phyloP scores from a whole-genome alignment of 2,888 invertebrate genomes.

The Pinctada fucata region DNA sequence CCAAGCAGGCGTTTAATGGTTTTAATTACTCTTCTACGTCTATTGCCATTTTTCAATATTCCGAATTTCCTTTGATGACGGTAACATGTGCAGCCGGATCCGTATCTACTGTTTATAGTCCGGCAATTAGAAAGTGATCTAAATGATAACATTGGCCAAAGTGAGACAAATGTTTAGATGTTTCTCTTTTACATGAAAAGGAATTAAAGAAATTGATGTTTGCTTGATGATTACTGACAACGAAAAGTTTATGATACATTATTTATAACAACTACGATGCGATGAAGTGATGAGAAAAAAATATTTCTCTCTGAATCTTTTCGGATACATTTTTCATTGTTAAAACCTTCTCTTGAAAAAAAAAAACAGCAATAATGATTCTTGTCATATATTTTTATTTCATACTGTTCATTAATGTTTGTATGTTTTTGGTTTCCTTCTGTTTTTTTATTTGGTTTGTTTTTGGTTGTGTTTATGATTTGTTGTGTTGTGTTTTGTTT shows the following conservation, averaged over 20 bases:
- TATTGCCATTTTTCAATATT: neutral
- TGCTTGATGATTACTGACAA: neutral
- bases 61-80: conserved; percentile 1
- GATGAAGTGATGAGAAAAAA: too few species aligned
- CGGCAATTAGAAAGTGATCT: neutral
- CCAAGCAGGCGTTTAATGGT: neutral
- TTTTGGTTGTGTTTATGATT: too few species aligned
- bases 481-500: too few species aligned
- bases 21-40: neutral
- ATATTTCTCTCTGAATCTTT: too few species aligned
- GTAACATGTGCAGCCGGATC: neutral
- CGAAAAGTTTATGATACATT: neutral
- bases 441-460: too few species aligned
- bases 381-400: too few species aligned
- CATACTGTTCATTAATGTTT: too few species aligned
- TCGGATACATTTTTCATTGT: too few species aligned
- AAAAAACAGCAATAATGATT: too few species aligned
- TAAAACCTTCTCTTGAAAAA: too few species aligned
- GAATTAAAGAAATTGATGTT: neutral
- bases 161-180: neutral
- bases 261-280: neutral
- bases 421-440: too few species aligned
- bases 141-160: neutral
- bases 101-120: neutral
- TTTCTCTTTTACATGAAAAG: neutral